Conservation (phyloP, 23 tunicate genomes). For the Styela plicata region DNA sequence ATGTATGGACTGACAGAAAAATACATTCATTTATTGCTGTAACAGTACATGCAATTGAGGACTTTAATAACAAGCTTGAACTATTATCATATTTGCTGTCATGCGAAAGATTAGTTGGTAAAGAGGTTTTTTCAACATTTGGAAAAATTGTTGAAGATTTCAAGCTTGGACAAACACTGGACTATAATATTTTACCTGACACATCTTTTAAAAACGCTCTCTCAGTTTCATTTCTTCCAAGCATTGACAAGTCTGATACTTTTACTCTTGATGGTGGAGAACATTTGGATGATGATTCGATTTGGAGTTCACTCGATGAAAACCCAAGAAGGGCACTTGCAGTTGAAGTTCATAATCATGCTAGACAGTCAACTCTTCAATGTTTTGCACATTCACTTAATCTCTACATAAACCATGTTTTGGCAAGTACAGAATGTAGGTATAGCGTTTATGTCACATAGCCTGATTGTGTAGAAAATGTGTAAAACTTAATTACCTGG, state of each 20-base stretch:
- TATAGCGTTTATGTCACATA: too few species aligned
- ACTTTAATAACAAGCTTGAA: neutral
- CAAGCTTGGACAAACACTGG: neutral
- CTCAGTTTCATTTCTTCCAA: neutral
- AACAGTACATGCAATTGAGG: slow-evolving; percentile 10
- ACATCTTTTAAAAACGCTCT: neutral
- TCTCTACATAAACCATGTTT: neutral
- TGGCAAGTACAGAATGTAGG: slow-evolving; percentile 13
- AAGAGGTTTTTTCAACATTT: neutral
- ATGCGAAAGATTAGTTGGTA: neutral
- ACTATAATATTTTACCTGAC: neutral
- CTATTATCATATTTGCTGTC: neutral
- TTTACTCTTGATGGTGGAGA: slow-evolving; percentile 2
- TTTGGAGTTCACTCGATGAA: slow-evolving; percentile 6
- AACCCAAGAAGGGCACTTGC: neutral
- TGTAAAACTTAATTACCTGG: too few species aligned
- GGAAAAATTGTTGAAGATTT: neutral
- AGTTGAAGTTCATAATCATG: neutral
- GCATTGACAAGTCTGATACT: too few species aligned
- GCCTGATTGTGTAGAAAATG: too few species aligned
- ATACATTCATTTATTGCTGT: neutral
- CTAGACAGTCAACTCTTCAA: neutral
- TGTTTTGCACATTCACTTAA: slow-evolving; percentile 4
- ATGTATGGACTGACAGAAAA: neutral
- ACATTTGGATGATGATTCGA: slow-evolving; percentile 4